Conservation (phyloP, 1,140 invertebrate species). For the Bombus superbus region DNA sequence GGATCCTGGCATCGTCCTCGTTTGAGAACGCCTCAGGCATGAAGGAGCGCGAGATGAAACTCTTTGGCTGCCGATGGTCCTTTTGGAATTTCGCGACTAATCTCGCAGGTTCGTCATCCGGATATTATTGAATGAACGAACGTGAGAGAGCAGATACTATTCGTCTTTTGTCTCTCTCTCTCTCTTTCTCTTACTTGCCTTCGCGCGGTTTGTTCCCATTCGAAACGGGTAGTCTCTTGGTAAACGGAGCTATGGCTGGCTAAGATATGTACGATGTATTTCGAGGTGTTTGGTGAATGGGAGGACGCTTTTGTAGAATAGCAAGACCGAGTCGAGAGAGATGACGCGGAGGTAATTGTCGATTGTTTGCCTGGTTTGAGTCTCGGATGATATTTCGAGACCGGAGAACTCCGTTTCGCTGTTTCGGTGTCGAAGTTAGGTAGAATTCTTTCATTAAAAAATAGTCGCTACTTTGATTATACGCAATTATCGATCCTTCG, state of each 20-base stretch:
- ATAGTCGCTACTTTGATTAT: no score
- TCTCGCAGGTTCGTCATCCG: conserved; percentile 58
- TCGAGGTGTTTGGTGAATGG: background rate
- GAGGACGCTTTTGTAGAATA: background rate
- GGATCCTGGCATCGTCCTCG: conserved; percentile 52
- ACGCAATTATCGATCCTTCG: no score
- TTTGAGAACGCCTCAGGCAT: conserved; percentile 60
- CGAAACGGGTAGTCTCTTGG: background rate
- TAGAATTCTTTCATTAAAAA: no score
- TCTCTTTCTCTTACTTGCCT: background rate
- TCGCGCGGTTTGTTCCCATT: background rate
- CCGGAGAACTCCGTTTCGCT: no score
- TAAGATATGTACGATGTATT: background rate
- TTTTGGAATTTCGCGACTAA: conserved; percentile 70
- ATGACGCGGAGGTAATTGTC: background rate
- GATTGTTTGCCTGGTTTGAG: background rate
- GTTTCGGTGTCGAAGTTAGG: background rate
- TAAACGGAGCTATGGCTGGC: no score
- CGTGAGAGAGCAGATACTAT: no score
- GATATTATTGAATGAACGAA: conserved; percentile 7
- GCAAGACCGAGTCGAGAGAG: background rate
- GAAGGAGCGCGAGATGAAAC: conserved; percentile 68
- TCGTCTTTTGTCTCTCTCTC: background rate
- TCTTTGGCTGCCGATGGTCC: conserved; percentile 72
- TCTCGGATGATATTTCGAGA: background rate